Evolutionary conservation across 1,140 invertebrate genomes (phyloP).

Genomic region (Cherax destructor): DNA sequence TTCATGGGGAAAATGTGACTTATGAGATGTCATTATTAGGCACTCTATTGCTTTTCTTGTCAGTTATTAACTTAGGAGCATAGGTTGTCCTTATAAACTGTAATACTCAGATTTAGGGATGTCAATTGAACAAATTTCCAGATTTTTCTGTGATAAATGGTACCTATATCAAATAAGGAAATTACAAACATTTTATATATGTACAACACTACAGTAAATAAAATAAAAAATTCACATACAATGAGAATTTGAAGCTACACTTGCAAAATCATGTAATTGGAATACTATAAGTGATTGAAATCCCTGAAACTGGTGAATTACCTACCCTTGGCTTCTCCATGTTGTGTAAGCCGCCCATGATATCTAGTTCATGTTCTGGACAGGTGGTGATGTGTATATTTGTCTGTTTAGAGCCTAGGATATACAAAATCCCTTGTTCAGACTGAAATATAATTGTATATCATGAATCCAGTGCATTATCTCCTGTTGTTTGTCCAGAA

Average conservation of each 20-base stretch:
- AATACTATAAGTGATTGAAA: slow-evolving; percentile 22
- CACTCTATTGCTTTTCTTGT: slow-evolving; percentile 43
- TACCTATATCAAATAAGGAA: neutral
- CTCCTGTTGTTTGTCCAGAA: slow-evolving; percentile 68
- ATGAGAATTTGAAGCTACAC: slow-evolving; percentile 3
- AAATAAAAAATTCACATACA: neutral
- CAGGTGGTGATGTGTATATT: slow-evolving; percentile 30
- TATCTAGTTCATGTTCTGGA: slow-evolving; percentile 47
- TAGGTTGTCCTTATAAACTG: slow-evolving; percentile 52
- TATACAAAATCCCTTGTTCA: slow-evolving; percentile 47
- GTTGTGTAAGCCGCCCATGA: slow-evolving; percentile 53
- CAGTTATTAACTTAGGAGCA: slow-evolving; percentile 62
- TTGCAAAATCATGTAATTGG: slow-evolving; percentile 18
- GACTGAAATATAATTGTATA: slow-evolving; percentile 52
- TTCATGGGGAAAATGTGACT: neutral
- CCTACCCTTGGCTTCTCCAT: slow-evolving; percentile 37
- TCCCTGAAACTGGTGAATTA: slow-evolving; percentile 66
- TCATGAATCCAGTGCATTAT: slow-evolving; percentile 68
- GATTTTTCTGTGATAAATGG: slow-evolving; percentile 26
- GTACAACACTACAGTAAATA: neutral
- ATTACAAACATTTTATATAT: neutral
- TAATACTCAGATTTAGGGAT: slow-evolving; percentile 66
- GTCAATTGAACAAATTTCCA: slow-evolving; percentile 23
- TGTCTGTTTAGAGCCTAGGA: slow-evolving; percentile 29
- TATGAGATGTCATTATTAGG: neutral